Conservation (phyloP, 2,113 vertebrate species). For the Callaeas wilsoni region DNA sequence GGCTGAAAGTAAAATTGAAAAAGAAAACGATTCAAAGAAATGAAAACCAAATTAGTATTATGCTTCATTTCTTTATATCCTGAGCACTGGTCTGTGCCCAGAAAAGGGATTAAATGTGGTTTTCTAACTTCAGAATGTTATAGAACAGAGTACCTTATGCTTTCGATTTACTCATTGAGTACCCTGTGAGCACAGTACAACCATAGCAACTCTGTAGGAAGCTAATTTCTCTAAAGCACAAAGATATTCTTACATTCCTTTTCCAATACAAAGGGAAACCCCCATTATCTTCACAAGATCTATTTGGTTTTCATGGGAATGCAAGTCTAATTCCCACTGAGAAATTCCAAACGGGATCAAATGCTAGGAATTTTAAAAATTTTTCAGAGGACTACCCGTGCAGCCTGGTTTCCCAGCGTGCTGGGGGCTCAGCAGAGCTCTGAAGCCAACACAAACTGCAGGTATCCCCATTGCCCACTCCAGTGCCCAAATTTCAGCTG, state of each 20-base stretch:
- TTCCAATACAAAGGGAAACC: neutral
- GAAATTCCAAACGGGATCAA: neutral
- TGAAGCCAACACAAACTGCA: neutral
- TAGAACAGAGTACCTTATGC: neutral
- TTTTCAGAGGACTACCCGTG: neutral
- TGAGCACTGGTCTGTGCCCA: neutral
- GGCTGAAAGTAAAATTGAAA: neutral
- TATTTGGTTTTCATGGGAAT: neutral
- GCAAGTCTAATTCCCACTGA: neutral
- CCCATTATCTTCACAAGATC: neutral
- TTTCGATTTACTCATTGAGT: neutral
- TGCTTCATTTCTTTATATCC: neutral
- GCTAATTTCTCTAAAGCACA: neutral
- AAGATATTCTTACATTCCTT: neutral
- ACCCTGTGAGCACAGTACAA: neutral
- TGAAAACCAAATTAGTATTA: neutral
- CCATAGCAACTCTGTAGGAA: accelerated
- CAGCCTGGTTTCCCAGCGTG: neutral
- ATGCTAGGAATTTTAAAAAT: neutral
- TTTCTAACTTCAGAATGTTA: neutral
- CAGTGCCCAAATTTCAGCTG: neutral
- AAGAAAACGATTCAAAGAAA: neutral
- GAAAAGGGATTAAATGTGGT: neutral
- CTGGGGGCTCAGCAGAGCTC: neutral
- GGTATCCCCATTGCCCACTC: neutral